These are phyloP conservation scores for Anthoscopus minutus DNA, from an alignment of 2,113 vertebrate species.

Conservation along the genomic window DNA sequence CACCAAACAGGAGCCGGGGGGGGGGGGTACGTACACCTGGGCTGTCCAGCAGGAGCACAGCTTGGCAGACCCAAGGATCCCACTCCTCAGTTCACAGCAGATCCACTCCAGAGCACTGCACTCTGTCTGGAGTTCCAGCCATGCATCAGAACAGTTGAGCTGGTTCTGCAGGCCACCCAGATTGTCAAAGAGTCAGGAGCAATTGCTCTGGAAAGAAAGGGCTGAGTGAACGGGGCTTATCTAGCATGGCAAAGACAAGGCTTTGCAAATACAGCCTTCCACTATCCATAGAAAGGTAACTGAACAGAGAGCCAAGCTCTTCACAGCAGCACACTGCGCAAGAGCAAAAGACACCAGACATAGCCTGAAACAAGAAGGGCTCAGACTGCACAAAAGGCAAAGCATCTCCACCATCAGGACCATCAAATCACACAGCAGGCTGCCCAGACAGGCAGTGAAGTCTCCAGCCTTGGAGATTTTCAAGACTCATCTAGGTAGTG, in stretches of 20 bases:
- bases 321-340: not conserved
- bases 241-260: not conserved
- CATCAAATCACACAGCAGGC: not conserved
- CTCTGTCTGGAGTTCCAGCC: not conserved
- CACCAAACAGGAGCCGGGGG: not conserved
- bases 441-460: not conserved
- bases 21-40: too few species aligned
- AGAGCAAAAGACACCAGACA: not conserved
- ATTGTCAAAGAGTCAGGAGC: not conserved
- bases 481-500: not conserved
- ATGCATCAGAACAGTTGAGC: not conserved
- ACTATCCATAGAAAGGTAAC: not conserved
- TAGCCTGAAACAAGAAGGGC: not conserved
- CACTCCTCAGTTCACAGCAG: not conserved
- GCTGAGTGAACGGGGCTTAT: not conserved
- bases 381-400: not conserved
- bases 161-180: not conserved
- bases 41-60: not conserved
- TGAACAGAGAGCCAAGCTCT: not conserved
- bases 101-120: not conserved
- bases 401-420: not conserved
- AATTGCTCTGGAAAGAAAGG: not conserved
- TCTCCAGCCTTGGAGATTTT: not conserved
- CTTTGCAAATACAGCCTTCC: not conserved
- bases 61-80: not conserved